A percentile compares a stretch with the other conserved stretches of the same genome.
Conservation (phyloP, 2,888 invertebrate genomes). For the Leucania comma region DNA sequence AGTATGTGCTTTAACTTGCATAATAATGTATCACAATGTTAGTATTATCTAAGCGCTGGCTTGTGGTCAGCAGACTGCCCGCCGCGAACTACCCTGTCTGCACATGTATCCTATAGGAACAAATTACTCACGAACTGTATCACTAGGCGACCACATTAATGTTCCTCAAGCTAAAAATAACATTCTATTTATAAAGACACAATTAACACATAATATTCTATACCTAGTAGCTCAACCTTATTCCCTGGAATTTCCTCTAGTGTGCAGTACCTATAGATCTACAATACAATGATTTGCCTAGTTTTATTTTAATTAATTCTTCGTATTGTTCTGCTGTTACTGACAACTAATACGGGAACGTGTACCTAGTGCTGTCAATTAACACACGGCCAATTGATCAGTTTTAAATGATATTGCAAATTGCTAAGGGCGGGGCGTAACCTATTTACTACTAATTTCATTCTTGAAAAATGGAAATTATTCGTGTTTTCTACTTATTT, state of each 20-base stretch:
- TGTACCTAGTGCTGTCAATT: background rate
- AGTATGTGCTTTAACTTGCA: slow-evolving; percentile 24
- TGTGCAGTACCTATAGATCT: background rate
- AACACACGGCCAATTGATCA: background rate
- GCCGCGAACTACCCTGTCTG: slow-evolving; percentile 14
- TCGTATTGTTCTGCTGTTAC: slow-evolving; percentile 11
- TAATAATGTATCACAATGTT: slow-evolving; percentile 16
- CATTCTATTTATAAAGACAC: slow-evolving; percentile 1
- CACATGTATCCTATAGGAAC: background rate
- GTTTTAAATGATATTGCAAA: background rate
- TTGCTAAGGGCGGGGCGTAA: background rate
- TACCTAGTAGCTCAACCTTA: slow-evolving; percentile 2
- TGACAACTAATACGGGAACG: background rate
- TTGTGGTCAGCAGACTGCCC: slow-evolving; percentile 27
- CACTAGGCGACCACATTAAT: background rate
- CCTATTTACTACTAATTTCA: background rate
- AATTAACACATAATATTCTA: background rate
- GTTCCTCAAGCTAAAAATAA: slow-evolving; percentile 36
- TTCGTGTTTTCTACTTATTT: background rate
- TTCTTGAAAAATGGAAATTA: background rate
- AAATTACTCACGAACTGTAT: slow-evolving; percentile 3
- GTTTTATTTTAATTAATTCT: slow-evolving; percentile 48
- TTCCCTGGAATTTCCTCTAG: slow-evolving; percentile 27
- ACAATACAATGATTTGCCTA: background rate
- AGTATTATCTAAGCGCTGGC: slow-evolving; percentile 23